Evolutionary conservation across 2,113 vertebrate genomes (phyloP).

Genomic region (Salvelinus alpinus): DNA sequence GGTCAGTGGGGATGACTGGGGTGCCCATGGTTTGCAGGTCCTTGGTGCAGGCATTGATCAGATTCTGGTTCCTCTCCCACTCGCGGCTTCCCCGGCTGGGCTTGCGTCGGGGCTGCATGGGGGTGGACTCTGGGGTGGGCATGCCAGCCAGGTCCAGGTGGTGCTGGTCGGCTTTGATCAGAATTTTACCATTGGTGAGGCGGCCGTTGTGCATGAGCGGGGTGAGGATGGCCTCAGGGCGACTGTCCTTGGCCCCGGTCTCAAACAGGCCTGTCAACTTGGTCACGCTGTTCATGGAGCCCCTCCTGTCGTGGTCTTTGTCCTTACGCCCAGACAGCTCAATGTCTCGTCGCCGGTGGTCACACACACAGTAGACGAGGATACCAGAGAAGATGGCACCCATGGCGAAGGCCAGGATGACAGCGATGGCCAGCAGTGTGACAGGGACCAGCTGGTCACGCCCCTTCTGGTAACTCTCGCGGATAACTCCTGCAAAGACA

Average conservation of each 20-base stretch:
- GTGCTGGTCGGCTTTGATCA: constrained; percentile 96
- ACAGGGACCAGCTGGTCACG: constrained; percentile 94
- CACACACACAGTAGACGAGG: constrained; percentile 93
- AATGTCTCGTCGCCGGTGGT: constrained; percentile 88
- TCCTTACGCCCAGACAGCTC: constrained; percentile 84
- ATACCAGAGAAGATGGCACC: constrained; percentile 96
- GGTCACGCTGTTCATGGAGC: constrained; percentile 96
- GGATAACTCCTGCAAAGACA: constrained; percentile 89
- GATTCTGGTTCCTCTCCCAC: constrained; percentile 96
- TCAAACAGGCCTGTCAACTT: constrained; percentile 96
- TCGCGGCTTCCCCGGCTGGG: constrained; percentile 91
- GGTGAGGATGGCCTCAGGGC: constrained; percentile 90
- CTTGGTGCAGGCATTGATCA: constrained; percentile 97
- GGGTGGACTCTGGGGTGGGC: constrained; percentile 95
- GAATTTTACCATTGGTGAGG: constrained; percentile 84
- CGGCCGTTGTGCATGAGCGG: constrained; percentile 97
- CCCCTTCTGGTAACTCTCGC: constrained; percentile 95
- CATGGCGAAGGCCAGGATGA: constrained; percentile 96
- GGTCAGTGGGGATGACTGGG: constrained; percentile 89
- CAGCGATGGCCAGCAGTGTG: constrained; percentile 92
- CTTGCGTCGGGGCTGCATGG: constrained; percentile 94
- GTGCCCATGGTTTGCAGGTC: constrained; percentile 88
- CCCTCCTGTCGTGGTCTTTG: constrained; percentile 87
- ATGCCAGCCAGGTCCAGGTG: constrained; percentile 90
- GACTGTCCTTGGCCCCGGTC: constrained; percentile 86